Base-by-base conservation (phyloP, 2,888 invertebrate species). In the Nycteola revayana region DNA sequence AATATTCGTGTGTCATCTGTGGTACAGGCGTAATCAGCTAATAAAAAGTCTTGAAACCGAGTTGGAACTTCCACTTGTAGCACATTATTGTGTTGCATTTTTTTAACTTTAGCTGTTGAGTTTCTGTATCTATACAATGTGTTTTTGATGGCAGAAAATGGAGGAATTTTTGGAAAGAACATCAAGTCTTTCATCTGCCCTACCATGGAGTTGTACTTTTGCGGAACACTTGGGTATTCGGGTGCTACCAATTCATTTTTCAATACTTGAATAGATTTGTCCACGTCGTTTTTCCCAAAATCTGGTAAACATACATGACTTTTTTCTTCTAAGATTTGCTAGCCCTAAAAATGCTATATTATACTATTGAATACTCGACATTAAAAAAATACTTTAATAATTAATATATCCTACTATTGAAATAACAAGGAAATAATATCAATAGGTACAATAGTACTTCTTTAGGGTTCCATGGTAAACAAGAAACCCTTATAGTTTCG, bases 1-100 rank as follows among this genome's bases (percentile, higher is more conserved):
- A 30, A 25, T 36, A 36, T 36, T 26, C 36, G 36, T 36, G 32
- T 32, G 25, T 25, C 26, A 27, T 33, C n/a, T n/a, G n/a, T n/a
- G n/a, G n/a, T 33, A 33, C 26, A 26, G 26, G 32, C 26, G 26
- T 33, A 33, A 26, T 33, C 32, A 27, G 32, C 27, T 33, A 33
- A 33, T 26, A 33, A 33, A 26, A 36, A 36, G 10, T 22, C 8
- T 14, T 23, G 20, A 27, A 26, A 31, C 24, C 26, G 14, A 26
- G 36, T 25, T 36, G 36, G 36, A 29, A 36, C 36, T 36, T 36
- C 36, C 25, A 36, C 29, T 3, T 11, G 10, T 25, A n/a, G 7
- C 10, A 28, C 28, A 22, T 20, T 21, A 22, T 32, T 26, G 25
- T 26, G 22, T 9, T 32, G 21, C 20, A 26, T 9, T 10, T 26